Percentiles rank a stretch among this genome's conserved stretches.
phyloP scores from a whole-genome alignment of 2,888 invertebrate species.

The Imbricaverruca yamaguchii region DNA sequence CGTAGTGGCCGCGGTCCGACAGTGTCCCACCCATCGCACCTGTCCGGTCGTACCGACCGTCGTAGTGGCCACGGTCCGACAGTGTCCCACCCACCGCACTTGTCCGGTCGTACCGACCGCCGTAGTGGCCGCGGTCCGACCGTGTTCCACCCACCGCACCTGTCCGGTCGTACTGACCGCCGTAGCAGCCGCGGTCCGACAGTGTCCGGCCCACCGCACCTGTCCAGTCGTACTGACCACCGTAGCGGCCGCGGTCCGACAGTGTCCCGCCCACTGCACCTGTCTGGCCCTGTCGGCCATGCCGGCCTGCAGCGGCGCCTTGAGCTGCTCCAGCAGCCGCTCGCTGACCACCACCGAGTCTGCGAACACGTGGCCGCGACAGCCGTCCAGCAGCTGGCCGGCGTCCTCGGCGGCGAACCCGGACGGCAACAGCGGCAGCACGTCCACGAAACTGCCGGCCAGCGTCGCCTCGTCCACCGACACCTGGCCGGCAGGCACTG shows the following conservation, averaged over 20 bases:
- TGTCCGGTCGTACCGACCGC: too few relatives aligned
- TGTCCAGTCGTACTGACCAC: too few relatives aligned
- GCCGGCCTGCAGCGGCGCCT: conserved; percentile 37
- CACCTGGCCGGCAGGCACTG: not conserved
- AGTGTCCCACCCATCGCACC: too few relatives aligned
- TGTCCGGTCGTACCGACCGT: too few relatives aligned
- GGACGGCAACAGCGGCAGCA: conserved; percentile 67
- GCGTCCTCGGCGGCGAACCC: conserved; percentile 70
- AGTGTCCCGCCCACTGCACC: conserved; percentile 24
- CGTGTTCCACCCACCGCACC: too few relatives aligned
- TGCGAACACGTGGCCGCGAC: conserved; percentile 42
- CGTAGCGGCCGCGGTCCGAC: not conserved
- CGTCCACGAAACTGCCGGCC: conserved; percentile 55
- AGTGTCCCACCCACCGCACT: too few relatives aligned
- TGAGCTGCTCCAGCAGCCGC: conserved; percentile 55
- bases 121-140: too few relatives aligned
- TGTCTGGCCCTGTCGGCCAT: conserved; percentile 30
- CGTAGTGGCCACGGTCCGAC: too few relatives aligned
- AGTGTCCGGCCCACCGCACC: too few relatives aligned
- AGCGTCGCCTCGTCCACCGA: conserved; percentile 20
- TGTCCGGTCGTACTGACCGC: too few relatives aligned
- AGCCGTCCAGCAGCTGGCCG: conserved; percentile 53
- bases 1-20: too few relatives aligned
- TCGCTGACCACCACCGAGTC: conserved; percentile 50
- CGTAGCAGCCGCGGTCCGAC: too few relatives aligned